Evolutionary conservation across 2,797 vertebrate species (phyloP), one percentile per base, ranked within the genome.

Genomic region (Falco novaeseelandiae): DNA sequence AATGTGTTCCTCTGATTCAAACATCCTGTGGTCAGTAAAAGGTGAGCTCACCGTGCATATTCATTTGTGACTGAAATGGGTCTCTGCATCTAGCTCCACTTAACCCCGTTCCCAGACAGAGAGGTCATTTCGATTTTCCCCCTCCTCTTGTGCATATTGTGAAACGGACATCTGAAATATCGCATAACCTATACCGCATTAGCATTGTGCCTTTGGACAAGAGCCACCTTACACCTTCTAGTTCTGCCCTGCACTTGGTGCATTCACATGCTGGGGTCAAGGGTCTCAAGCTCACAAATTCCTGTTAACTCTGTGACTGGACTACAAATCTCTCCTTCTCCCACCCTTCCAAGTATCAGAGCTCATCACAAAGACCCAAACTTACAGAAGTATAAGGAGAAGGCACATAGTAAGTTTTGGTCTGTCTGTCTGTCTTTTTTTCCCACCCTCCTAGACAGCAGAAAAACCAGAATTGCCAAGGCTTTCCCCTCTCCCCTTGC

Each of bases 131-230:
- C 0, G 10, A 25, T 52, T 25, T 8, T 22, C 27, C 8, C 10
- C 3, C 3, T 3, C 5, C 5, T 52, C 46, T 46, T 42, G 11
- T 22, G 38, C 4, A 0, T 26, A 22, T 5, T 26, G 16, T 44
- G 44, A 77, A 85, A 89, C 15, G 40, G 27, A 62, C 32, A 85
- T 20, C 14, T 61, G n/a, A 90, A 90, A 51, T 55, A n/a, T 2
- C 8, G 8, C 26, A 51, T 42, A 27, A 30, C 16, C 44, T 34
- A 7, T 26, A 49, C 20, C 1, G 3, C 0, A 1, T 34, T 22
- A 62, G 19, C 19, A 20, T n/a, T 38, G 14, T 5, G 90, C 54
- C 70, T 66, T 40, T 32, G 36, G 55, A 38, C 34, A 79, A 76
- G 51, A 57, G 29, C 20, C 36, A 71, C 12, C 36, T 27, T 4